Base-by-base conservation (phyloP, 2,797 vertebrate genomes). In the Mergus octosetaceus region DNA sequence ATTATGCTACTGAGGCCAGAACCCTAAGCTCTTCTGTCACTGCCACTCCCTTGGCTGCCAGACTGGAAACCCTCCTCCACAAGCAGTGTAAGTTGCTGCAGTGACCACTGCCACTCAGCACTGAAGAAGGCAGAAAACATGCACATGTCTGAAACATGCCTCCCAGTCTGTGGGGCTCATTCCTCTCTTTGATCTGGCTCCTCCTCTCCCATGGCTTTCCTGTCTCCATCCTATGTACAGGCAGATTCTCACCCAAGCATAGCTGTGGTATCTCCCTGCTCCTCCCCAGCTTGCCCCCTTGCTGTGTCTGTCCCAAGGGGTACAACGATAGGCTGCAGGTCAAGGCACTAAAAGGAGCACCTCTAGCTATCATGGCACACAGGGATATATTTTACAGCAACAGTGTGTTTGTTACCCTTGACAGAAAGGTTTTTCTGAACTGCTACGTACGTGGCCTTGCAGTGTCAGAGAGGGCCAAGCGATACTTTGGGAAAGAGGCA, bases 371-470 rank as follows among this genome's bases (percentile, higher is more conserved):
- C 54, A 3, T 0, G 11, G 32, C 22, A 20, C 28, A 9, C 1
- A 7, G 57, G 38, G 21, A 7, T 47, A 11, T 5, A 1, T 53
- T 80, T 60, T 74, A n/a, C 18, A 65, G 74, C 30, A 81, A 49
- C 10, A n/a, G 0, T 74, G 73, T n/a, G 24, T 53, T 61, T 71
- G 74, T 49, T 51, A 66, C 70, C 62, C 62, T 65, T 39, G 18
- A 27, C 16, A 62, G 45, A 62, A 0, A 0, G 18, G 7, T 49
- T 30, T 32, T 90, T 28, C 47, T 83, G 73, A 41, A 60, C 0
- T 1, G 38, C 32, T 39, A 18, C 0, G 0, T 18, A 28, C 17
- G 11, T 13, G n/a, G 45, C 32, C 43, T 78, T 60, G 4, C 16
- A 66, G 49, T 12, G 41, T 30, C 68, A 78, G 39, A 61, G 19